Conservation (phyloP, 2,888 invertebrate species). For the Germaria angustata region DNA sequence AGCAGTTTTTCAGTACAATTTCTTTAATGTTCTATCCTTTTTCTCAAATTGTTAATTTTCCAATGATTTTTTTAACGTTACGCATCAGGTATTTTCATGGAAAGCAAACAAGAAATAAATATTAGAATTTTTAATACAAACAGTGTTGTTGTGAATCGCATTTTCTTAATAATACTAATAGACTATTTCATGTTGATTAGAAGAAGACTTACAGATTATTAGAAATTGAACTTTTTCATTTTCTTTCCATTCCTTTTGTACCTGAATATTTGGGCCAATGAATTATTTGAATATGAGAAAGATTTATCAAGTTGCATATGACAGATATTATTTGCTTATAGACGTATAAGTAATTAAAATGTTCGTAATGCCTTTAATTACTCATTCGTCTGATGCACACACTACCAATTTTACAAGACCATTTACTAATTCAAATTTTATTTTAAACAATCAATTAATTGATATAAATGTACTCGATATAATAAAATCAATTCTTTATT, state of each 20-base stretch:
- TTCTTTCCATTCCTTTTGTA: neutral
- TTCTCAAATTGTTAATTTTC: conserved; percentile 53
- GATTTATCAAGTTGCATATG: neutral
- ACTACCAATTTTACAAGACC: neutral
- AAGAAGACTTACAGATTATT: neutral
- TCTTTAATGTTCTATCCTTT: conserved; percentile 19
- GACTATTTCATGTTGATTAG: conserved; percentile 3
- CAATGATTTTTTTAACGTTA: conserved; percentile 47
- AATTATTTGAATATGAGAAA: conserved; percentile 11
- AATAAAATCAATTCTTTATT: too few species aligned
- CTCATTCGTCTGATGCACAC: neutral
- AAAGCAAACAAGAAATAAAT: conserved; percentile 18
- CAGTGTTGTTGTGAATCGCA: neutral
- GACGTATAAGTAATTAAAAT: conserved; percentile 21
- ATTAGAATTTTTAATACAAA: conserved; percentile 11
- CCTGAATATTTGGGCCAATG: conserved; percentile 22
- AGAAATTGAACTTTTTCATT: neutral
- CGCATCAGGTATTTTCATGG: conserved; percentile 52
- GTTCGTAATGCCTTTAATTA: neutral
- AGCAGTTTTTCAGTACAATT: neutral
- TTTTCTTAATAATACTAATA: conserved; percentile 23
- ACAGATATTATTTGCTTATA: neutral
- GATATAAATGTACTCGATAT: too few species aligned
- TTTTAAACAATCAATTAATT: too few species aligned
- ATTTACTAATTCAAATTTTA: neutral